Evolutionary conservation across 1,140 invertebrate species (phyloP).

Genomic region (Aradophagus sp.): DNA sequence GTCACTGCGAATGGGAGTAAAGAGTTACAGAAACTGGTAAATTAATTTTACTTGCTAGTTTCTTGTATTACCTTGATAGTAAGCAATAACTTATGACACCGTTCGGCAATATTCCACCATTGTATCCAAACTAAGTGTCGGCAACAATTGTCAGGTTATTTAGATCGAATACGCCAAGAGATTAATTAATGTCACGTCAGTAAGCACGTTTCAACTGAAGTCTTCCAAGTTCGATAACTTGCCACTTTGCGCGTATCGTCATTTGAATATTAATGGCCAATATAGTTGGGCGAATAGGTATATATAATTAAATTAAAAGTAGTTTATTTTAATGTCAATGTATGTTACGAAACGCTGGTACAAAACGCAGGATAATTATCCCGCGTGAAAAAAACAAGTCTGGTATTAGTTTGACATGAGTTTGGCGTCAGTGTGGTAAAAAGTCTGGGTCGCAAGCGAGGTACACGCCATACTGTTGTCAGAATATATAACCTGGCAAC

Average conservation of each 20-base stretch:
- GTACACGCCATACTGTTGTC: no score
- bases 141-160: conserved; percentile 23
- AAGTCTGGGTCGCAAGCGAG: no score
- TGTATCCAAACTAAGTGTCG: conserved; percentile 25
- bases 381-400: no score
- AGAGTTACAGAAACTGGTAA: conserved; percentile 16
- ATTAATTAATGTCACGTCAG: conserved; percentile 45
- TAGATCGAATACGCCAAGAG: conserved; percentile 27
- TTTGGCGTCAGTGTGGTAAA: no score
- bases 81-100: conserved; percentile 18
- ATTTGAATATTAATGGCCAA: conserved; percentile 15
- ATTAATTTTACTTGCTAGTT: conserved; percentile 19
- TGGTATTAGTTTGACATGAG: no score
- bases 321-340: conserved; percentile 2
- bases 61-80: conserved; percentile 8
- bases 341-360: neutral
- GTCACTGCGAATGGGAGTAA: neutral
- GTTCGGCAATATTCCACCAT: conserved; percentile 11
- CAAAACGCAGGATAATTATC: conserved; percentile 2
- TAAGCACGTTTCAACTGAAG: conserved; percentile 23
- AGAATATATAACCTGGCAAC: no score
- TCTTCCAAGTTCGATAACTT: conserved; percentile 35
- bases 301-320: conserved; percentile 28
- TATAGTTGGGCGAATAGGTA: conserved; percentile 18
- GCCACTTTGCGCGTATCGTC: conserved; percentile 4